Evolutionary conservation across 2,113 vertebrate genomes (phyloP).

Genomic region (Tachycineta bicolor): DNA sequence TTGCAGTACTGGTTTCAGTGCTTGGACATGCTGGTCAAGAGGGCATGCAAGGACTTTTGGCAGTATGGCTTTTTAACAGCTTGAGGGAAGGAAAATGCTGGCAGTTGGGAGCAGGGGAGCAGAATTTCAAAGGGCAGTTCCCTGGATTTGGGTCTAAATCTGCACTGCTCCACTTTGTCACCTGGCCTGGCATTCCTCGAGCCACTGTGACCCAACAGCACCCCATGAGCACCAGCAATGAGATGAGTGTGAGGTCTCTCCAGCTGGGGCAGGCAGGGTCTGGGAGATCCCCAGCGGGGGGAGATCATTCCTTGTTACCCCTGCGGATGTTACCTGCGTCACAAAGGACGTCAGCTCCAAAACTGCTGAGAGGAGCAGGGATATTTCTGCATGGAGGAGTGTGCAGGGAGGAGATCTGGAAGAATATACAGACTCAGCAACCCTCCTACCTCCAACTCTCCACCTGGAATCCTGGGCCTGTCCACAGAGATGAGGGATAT

Average conservation of each 20-base stretch:
- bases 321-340: background rate
- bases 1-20: background rate
- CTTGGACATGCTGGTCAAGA: conserved; percentile 8
- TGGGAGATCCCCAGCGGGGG: rapidly evolving
- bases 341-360: conserved; percentile 40
- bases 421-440: conserved; percentile 77
- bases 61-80: background rate
- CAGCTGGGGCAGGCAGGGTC: background rate
- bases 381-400: conserved; percentile 55
- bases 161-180: background rate
- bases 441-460: background rate
- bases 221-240: rapidly evolving
- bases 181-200: rapidly evolving
- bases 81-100: background rate
- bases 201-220: background rate
- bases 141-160: background rate
- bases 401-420: conserved; percentile 53
- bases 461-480: background rate
- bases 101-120: background rate
- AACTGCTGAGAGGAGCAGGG: conserved; percentile 47
- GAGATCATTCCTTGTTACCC: background rate
- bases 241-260: rapidly evolving
- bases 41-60: background rate
- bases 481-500: background rate
- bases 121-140: background rate